Base-by-base conservation (phyloP, 2,888 invertebrate species). In the Cybosia mesomella region DNA sequence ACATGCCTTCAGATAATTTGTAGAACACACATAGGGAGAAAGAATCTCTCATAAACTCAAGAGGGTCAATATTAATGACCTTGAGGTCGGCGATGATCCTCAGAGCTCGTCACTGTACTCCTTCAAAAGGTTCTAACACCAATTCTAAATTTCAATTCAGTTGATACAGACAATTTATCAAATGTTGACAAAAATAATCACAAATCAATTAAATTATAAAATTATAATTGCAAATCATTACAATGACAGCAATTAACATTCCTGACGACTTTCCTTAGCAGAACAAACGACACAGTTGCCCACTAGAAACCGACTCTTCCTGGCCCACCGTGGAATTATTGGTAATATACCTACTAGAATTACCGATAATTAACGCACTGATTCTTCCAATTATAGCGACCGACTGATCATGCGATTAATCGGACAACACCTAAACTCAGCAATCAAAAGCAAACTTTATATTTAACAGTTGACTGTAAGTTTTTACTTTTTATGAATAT, bases 371-470 rank as follows among this genome's bases (percentile, higher is more conserved):
- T 82, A 77, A 58, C 66, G 71, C 74, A 71, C 71, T 67, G 57
- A 55, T 57, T 75, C 67, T 70, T 71, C 59, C 70, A 67, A 75
- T 73, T 75, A 71, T 70, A 67, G 63, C 68, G 71, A 71, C 68
- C 70, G 64, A 36, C 66, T 55, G 68, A 73, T 77, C 79, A 73
- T 71, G 73, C 73, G 73, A 78, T 72, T 72, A 80, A 78, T 80
- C 61, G 62, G 24, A 62, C 58, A 10, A 21, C n/a, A 34, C 32
- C 1, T 13, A 34, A 55, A 36, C 13, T 34, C 10, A 57, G 8
- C 22, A 54, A n/a, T 7, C 13, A 55, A 67, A 67, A 49, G 7
- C 11, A 21, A 43, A 61, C 66, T 61, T 21, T 39, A 53, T 28
- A 28, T 4, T 34, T 8, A 0, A 18, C 10, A 4, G n/a, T 15